phyloP scores from a whole-genome alignment of 2,888 invertebrate genomes.

The Mylabris sibirica region DNA sequence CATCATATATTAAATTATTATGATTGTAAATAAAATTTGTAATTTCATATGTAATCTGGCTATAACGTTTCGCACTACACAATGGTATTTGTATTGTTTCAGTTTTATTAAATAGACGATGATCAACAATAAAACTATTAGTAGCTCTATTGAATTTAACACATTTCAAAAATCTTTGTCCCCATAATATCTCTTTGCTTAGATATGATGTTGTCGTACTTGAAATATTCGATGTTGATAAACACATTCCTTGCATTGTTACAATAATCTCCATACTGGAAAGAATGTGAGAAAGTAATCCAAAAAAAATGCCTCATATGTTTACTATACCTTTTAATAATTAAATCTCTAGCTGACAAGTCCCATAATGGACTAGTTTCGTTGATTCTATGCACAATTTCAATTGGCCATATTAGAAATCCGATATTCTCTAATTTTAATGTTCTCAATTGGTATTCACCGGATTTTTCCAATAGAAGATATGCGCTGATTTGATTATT shows the following conservation, averaged over 20 bases:
- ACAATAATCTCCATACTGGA: conserved; percentile 82
- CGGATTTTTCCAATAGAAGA: conserved; percentile 75
- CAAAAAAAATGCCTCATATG: neutral
- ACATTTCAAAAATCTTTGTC: conserved; percentile 73
- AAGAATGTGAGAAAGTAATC: conserved; percentile 29
- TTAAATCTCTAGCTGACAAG: conserved; percentile 79
- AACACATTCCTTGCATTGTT: conserved; percentile 81
- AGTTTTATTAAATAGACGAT: conserved; percentile 70
- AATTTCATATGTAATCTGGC: conserved; percentile 65
- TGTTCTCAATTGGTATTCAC: conserved; percentile 75
- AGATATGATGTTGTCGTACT: conserved; percentile 81
- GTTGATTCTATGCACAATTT: conserved; percentile 84
- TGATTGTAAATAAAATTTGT: neutral
- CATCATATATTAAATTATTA: neutral
- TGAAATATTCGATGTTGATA: conserved; percentile 77
- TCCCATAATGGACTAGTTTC: conserved; percentile 79
- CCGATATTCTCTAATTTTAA: conserved; percentile 71
- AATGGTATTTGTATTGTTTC: conserved; percentile 78
- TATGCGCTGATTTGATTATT: conserved; percentile 80
- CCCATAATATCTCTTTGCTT: conserved; percentile 84
- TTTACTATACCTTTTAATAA: conserved; percentile 65
- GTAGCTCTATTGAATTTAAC: conserved; percentile 65
- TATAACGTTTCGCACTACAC: conserved; percentile 85
- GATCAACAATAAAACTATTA: conserved; percentile 69
- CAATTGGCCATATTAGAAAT: conserved; percentile 84